phyloP scores from a whole-genome alignment of 2,113 vertebrate genomes.

The Gasterosteus nipponicus region DNA sequence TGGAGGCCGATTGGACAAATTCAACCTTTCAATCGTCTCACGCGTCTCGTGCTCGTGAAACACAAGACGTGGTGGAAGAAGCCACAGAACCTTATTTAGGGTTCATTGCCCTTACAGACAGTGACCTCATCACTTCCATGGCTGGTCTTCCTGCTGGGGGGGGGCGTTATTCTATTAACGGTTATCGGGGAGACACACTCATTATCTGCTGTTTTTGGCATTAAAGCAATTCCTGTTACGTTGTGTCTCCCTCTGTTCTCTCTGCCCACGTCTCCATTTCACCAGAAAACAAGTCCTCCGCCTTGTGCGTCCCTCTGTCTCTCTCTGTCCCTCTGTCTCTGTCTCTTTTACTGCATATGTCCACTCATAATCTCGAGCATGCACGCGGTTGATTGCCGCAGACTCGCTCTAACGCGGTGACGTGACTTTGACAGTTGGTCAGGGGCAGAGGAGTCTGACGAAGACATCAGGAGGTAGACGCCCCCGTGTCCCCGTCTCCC shows the following conservation, averaged over 20 bases:
- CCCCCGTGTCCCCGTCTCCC: neutral
- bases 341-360: neutral
- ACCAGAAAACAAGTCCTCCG: too few species aligned
- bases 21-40: neutral
- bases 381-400: neutral
- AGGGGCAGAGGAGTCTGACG: conserved; percentile 65
- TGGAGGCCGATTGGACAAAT: neutral
- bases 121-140: conserved; percentile 46
- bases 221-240: conserved; percentile 13
- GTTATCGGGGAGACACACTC: conserved; percentile 31
- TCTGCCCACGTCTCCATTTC: too few species aligned
- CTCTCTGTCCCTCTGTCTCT: neutral
- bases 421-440: conserved; percentile 77
- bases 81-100: conserved; percentile 50
- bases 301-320: neutral
- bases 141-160: conserved; percentile 37
- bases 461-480: conserved; percentile 73
- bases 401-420: conserved; percentile 56
- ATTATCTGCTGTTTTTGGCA: conserved; percentile 27
- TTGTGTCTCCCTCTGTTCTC: too few species aligned
- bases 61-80: conserved; percentile 38
- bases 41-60: conserved; percentile 2
- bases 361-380: neutral
- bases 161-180: conserved; percentile 52
- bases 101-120: conserved; percentile 17